Conservation (phyloP, 2,113 vertebrate genomes). For the Carassius gibelio region DNA sequence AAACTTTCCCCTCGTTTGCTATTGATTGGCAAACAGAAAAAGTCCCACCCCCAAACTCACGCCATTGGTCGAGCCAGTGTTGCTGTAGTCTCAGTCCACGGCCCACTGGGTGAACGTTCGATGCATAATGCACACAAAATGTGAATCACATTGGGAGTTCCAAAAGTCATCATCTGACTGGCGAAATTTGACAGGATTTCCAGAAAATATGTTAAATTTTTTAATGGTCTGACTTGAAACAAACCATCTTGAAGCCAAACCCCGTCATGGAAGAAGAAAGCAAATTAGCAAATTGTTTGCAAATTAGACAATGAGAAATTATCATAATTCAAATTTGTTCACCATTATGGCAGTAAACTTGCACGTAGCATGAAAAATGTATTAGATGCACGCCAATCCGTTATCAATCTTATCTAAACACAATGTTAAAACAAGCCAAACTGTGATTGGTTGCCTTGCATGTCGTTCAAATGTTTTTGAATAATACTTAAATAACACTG, state of each 20-base stretch:
- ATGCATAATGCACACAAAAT: no score
- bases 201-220: neutral
- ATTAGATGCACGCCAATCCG: no score
- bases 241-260: neutral
- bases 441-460: no score
- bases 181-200: neutral
- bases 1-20: neutral
- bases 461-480: no score
- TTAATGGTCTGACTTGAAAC: neutral
- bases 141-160: neutral
- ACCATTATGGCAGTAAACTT: no score
- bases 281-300: neutral
- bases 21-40: neutral
- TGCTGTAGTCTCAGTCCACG: neutral
- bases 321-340: neutral
- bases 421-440: no score
- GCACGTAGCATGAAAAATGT: no score
- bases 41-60: neutral
- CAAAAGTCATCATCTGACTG: neutral
- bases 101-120: no score
- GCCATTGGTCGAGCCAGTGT: neutral
- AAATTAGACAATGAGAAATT: neutral
- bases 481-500: neutral
- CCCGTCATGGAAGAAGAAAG: neutral
- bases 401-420: no score